Conservation (phyloP, 2,888 invertebrate genomes). For the Phaedon cochleariae region DNA sequence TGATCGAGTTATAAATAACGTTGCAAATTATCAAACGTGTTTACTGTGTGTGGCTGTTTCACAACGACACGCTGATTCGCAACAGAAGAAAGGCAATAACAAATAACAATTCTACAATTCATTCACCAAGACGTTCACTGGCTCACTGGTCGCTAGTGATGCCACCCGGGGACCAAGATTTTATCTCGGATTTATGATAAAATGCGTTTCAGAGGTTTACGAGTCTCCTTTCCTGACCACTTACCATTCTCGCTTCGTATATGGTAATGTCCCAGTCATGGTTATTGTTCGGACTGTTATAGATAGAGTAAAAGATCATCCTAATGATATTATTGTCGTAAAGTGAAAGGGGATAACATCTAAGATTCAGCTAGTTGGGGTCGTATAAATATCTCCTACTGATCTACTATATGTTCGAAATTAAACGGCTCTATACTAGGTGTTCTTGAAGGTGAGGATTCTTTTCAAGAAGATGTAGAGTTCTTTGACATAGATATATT, state of each 20-base stretch:
- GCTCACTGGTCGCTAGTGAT: not conserved
- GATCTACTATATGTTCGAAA: not conserved
- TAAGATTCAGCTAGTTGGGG: slow-evolving; percentile 24
- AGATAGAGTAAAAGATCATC: slow-evolving; percentile 42
- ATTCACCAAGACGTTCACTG: slow-evolving; percentile 17
- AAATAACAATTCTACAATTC: slow-evolving; percentile 20
- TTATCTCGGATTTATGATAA: slow-evolving; percentile 54
- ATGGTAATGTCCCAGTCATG: slow-evolving; percentile 54
- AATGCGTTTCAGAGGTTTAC: slow-evolving; percentile 58
- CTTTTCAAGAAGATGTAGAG: no score
- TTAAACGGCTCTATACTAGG: no score
- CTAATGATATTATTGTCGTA: slow-evolving; percentile 46
- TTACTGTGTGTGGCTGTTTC: slow-evolving; percentile 27
- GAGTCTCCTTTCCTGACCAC: slow-evolving; percentile 51
- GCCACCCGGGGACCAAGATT: slow-evolving; percentile 57
- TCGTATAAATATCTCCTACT: slow-evolving; percentile 6
- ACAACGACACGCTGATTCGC: slow-evolving; percentile 21
- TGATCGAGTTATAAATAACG: slow-evolving; percentile 25
- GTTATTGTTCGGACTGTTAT: slow-evolving; percentile 48
- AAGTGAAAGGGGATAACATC: slow-evolving; percentile 45
- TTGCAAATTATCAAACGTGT: slow-evolving; percentile 27
- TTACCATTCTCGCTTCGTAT: slow-evolving; percentile 56
- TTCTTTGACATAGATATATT: no score
- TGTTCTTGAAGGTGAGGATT: no score
- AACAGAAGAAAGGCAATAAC: slow-evolving; percentile 25